phyloP scores from a whole-genome alignment of 2,888 invertebrate species.

The Auanema sp. region DNA sequence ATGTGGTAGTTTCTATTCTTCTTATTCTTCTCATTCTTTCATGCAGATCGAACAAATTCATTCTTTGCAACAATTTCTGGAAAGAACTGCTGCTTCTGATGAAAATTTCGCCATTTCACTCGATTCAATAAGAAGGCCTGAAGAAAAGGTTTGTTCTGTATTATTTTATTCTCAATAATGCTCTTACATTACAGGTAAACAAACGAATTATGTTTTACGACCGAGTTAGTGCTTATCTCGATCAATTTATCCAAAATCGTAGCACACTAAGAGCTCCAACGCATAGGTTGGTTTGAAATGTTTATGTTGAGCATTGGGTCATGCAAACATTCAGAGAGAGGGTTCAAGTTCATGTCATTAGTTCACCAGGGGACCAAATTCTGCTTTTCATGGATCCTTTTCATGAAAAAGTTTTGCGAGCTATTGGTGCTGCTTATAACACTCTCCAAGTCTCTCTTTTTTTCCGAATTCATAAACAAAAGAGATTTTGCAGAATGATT shows the following conservation, averaged over 20 bases:
- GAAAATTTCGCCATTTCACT: constrained; percentile 21
- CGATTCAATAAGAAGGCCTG: constrained; percentile 9
- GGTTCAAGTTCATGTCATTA: constrained; percentile 17
- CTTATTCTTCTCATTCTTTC: not conserved
- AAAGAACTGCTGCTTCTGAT: constrained; percentile 6
- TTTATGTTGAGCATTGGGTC: not conserved
- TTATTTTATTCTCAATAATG: not conserved
- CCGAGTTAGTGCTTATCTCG: constrained; percentile 51
- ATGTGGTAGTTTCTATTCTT: not conserved
- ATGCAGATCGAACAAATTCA: constrained; percentile 13
- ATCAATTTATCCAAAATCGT: constrained; percentile 56
- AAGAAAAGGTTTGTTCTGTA: constrained; percentile 6
- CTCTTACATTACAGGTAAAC: constrained; percentile 20
- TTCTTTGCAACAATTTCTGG: constrained; percentile 16
- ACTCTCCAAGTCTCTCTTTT: too few relatives aligned
- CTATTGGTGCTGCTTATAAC: constrained; percentile 9
- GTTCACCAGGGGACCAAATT: constrained; percentile 9
- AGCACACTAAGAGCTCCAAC: constrained; percentile 44
- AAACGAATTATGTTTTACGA: constrained; percentile 57
- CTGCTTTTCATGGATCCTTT: constrained; percentile 23
- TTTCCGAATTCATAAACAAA: too few relatives aligned
- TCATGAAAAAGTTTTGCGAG: constrained; percentile 9
- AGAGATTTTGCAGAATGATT: too few relatives aligned
- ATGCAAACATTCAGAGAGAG: constrained; percentile 6
- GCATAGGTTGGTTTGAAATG: constrained; percentile 29